phyloP scores from a whole-genome alignment of 2,888 invertebrate genomes.

The Caenorhabditis doughertyi region DNA sequence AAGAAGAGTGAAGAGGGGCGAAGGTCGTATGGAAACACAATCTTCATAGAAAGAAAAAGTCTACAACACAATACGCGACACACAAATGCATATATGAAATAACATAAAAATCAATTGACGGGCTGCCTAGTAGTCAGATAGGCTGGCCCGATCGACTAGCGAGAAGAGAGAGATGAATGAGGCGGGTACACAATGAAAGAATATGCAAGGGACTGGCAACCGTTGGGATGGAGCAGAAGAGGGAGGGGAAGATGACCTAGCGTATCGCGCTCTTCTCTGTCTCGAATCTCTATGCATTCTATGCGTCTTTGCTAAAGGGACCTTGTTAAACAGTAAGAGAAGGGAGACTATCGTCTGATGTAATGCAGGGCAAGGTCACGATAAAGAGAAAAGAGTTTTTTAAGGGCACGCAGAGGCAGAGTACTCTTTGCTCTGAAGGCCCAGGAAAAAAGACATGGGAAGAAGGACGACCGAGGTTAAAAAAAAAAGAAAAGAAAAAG shows the following conservation, averaged over 20 bases:
- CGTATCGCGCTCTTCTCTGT: not conserved
- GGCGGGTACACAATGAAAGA: constrained; percentile 13
- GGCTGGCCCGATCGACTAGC: not conserved
- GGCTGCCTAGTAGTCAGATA: not conserved
- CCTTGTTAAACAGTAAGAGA: constrained; percentile 9
- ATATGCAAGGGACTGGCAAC: constrained; percentile 13
- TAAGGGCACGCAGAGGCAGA: not conserved
- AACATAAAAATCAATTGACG: constrained; percentile 27
- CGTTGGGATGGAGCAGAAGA: constrained; percentile 16
- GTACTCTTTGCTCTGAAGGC: too few relatives aligned
- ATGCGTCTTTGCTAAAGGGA: not conserved
- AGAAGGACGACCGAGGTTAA: too few relatives aligned
- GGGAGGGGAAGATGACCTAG: not conserved
- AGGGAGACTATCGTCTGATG: constrained; percentile 10
- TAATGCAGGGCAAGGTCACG: constrained; percentile 34
- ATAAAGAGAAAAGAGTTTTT: not conserved
- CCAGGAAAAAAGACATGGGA: too few relatives aligned
- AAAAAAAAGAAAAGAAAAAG: too few relatives aligned
- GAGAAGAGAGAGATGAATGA: not conserved
- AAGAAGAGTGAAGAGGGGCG: too few relatives aligned
- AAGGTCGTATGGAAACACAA: too few relatives aligned
- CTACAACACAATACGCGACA: too few relatives aligned
- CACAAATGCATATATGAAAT: too few relatives aligned
- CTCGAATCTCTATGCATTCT: constrained; percentile 10
- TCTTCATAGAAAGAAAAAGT: too few relatives aligned